These are phyloP conservation scores for Reticulitermes speratus DNA, from an alignment of 1,140 invertebrate species.

Conservation along the genomic window DNA sequence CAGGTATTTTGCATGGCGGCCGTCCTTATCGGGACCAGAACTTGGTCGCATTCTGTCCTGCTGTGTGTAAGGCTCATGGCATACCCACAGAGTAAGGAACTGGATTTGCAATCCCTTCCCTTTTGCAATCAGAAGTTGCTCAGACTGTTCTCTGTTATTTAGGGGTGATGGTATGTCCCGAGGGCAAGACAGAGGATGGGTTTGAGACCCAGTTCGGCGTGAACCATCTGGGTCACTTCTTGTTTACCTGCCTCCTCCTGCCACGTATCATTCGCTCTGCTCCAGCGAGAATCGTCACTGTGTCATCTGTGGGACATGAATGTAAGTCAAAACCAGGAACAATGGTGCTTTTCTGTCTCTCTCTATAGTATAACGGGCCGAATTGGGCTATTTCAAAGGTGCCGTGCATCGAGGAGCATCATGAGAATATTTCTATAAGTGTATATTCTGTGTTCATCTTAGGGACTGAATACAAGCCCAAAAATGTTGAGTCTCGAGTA, in stretches of 20 bases:
- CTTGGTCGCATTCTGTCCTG: too few relatives aligned
- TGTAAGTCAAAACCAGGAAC: background rate
- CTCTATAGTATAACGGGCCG: too few relatives aligned
- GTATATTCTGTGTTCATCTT: too few relatives aligned
- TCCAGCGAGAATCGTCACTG: constrained; percentile 50
- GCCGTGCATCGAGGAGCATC: background rate
- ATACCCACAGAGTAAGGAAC: too few relatives aligned
- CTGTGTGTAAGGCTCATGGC: too few relatives aligned
- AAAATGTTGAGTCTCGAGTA: too few relatives aligned
- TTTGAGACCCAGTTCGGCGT: constrained; percentile 46
- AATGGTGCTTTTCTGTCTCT: too few relatives aligned
- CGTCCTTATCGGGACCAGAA: too few relatives aligned
- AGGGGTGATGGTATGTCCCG: constrained; percentile 45
- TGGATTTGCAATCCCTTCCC: too few relatives aligned
- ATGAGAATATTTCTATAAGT: background rate
- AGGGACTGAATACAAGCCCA: too few relatives aligned
- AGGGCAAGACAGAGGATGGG: constrained; percentile 46
- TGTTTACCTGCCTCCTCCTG: constrained; percentile 54
- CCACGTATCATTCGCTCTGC: constrained; percentile 43
- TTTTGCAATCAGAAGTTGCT: too few relatives aligned
- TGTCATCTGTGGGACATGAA: constrained; percentile 48
- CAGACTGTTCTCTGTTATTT: constrained; percentile 34
- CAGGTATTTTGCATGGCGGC: background rate
- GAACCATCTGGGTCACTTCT: constrained; percentile 49
- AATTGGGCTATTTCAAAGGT: too few relatives aligned